Percentiles rank a stretch among this genome's conserved stretches.
phyloP scores from a whole-genome alignment of 2,797 vertebrate genomes.

The Acanthurus lineatus region DNA sequence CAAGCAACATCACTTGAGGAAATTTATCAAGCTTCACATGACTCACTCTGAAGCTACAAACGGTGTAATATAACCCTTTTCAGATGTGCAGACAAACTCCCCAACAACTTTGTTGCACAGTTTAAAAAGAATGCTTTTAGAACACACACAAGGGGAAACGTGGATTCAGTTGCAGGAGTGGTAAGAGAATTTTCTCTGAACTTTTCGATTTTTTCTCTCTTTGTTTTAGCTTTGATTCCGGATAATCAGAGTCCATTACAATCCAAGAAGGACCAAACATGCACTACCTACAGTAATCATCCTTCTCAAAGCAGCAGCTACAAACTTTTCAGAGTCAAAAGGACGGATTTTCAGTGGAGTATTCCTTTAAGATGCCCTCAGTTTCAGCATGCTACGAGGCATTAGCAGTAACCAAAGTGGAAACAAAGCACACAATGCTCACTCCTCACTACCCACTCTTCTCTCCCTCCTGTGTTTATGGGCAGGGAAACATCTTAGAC shows the following conservation, averaged over 20 bases:
- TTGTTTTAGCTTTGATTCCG: background rate
- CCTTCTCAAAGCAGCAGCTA: background rate
- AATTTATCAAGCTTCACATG: background rate
- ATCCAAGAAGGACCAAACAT: background rate
- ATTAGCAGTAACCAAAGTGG: conserved; percentile 73
- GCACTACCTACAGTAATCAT: background rate
- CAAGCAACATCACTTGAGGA: background rate
- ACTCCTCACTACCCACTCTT: conserved; percentile 21
- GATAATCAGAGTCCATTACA: background rate
- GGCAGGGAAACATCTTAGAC: conserved; percentile 30
- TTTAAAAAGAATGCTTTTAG: background rate
- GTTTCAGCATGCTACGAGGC: conserved; percentile 77
- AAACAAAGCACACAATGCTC: conserved; percentile 78
- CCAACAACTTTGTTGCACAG: background rate
- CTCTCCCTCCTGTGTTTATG: conserved; percentile 25
- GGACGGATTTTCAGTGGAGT: conserved; percentile 40
- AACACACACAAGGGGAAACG: background rate
- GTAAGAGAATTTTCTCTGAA: background rate
- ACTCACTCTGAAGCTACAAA: background rate
- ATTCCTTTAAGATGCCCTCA: conserved; percentile 64
- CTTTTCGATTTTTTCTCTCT: background rate
- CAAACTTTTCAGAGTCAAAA: conserved; percentile 10
- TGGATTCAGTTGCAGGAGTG: background rate
- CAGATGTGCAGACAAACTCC: background rate
- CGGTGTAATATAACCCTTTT: background rate